phyloP scores from a whole-genome alignment of 2,113 vertebrate species.

The Euleptes europaea region DNA sequence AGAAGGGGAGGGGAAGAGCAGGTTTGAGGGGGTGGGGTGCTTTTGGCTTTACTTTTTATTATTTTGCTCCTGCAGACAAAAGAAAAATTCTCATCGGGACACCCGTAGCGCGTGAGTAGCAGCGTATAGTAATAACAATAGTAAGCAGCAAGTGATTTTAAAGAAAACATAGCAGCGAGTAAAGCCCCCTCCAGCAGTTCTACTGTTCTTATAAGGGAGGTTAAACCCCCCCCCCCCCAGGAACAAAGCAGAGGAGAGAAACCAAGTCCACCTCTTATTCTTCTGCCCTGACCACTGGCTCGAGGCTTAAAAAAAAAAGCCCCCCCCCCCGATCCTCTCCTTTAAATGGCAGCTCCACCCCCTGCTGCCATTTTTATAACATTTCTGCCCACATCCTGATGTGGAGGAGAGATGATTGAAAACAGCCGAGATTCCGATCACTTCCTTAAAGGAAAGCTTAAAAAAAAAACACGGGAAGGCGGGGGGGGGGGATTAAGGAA shows the following conservation, averaged over 20 bases:
- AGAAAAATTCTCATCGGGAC: background rate
- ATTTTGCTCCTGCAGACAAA: conserved; percentile 25
- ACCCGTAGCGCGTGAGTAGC: conserved; percentile 35
- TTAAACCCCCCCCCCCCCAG: too few relatives aligned
- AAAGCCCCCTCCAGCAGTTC: conserved; percentile 35
- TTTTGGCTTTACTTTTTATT: background rate
- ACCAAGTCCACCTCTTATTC: background rate
- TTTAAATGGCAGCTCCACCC: background rate
- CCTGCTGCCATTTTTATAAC: too few relatives aligned
- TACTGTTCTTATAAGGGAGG: background rate
- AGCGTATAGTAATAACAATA: conserved; percentile 25
- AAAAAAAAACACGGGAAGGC: too few relatives aligned
- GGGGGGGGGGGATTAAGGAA: too few relatives aligned
- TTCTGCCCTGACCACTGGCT: background rate
- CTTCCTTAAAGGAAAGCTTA: too few relatives aligned
- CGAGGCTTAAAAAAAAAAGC: background rate
- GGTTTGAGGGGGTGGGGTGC: background rate
- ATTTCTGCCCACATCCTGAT: too few relatives aligned
- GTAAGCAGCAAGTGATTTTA: conserved; percentile 25
- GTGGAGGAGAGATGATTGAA: too few relatives aligned
- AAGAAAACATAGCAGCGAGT: conserved; percentile 54
- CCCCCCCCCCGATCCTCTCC: background rate
- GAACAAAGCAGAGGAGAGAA: background rate
- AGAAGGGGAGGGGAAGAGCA: background rate
- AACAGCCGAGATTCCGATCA: too few relatives aligned